Evolutionary conservation across 2,797 vertebrate species (phyloP).

Genomic region (Bovichtus variegatus): DNA sequence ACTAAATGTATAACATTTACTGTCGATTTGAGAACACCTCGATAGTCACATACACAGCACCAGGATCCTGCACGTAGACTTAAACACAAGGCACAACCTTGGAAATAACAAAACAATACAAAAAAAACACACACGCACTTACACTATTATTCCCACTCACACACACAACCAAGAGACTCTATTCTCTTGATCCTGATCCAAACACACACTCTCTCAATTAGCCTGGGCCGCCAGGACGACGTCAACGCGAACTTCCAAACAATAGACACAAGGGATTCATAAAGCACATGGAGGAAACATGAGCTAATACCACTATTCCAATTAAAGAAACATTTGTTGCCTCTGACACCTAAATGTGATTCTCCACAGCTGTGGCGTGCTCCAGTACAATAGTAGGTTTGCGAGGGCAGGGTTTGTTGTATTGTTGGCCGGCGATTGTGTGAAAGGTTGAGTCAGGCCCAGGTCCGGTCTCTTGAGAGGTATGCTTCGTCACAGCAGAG

Average conservation of each 20-base stretch:
- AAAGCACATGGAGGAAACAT: slow-evolving; percentile 82
- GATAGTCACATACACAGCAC: background rate
- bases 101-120: slow-evolving; percentile 9
- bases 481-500: slow-evolving; percentile 75
- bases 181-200: slow-evolving; percentile 79
- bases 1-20: slow-evolving; percentile 10
- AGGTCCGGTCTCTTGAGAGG: slow-evolving; percentile 76
- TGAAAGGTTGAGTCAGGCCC: slow-evolving; percentile 82
- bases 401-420: slow-evolving; percentile 74
- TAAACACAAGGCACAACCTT: slow-evolving; percentile 35
- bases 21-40: slow-evolving; percentile 27
- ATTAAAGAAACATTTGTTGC: slow-evolving; percentile 85
- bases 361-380: slow-evolving; percentile 79
- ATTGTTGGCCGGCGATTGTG: slow-evolving; percentile 81
- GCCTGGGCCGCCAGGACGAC: slow-evolving; percentile 76
- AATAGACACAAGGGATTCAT: slow-evolving; percentile 83
- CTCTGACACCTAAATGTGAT: slow-evolving; percentile 84
- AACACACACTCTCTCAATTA: slow-evolving; percentile 83
- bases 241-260: slow-evolving; percentile 80
- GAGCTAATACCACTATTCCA: slow-evolving; percentile 85
- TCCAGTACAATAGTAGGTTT: slow-evolving; percentile 76
- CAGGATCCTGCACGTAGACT: slow-evolving; percentile 39
- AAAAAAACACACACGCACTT: background rate
- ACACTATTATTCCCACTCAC: slow-evolving; percentile 38
- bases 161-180: slow-evolving; percentile 58